These are phyloP conservation scores for Artibeus jamaicensis DNA, from an alignment of 2,797 vertebrate genomes.

Conservation along the genomic window DNA sequence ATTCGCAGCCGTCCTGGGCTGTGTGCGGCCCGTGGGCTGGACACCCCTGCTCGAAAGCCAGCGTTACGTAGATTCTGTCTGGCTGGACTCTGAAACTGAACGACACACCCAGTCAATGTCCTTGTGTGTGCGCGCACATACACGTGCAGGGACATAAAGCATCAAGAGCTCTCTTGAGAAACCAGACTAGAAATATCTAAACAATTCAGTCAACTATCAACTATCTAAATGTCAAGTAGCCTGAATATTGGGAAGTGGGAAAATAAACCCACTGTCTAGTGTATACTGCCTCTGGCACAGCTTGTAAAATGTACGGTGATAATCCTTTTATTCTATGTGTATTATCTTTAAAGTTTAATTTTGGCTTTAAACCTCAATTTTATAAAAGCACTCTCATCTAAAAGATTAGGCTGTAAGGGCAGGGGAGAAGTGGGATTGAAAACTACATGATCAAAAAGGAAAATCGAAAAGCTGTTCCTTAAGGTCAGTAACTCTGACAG, in stretches of 20 bases:
- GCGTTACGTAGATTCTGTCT: neutral
- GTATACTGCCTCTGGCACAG: neutral
- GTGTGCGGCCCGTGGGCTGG: too few relatives aligned
- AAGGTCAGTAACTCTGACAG: conserved; percentile 54
- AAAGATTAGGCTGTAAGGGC: neutral
- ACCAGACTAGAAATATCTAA: neutral
- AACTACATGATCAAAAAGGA: neutral
- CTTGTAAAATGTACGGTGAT: neutral
- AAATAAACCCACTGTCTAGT: neutral
- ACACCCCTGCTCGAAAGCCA: neutral
- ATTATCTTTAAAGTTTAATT: conserved; percentile 32
- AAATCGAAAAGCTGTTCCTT: conserved; percentile 31
- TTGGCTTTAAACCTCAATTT: conserved; percentile 39
- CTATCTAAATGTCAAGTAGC: neutral
- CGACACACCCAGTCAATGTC: neutral
- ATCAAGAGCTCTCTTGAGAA: conserved; percentile 21
- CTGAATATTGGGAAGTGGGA: neutral
- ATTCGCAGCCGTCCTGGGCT: too few relatives aligned
- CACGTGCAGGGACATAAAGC: neutral
- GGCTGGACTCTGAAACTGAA: conserved; percentile 16
- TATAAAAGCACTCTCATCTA: conserved; percentile 24
- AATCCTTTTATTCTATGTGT: neutral
- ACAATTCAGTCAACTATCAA: conserved; percentile 2
- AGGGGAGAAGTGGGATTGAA: neutral
- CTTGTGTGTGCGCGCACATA: too few relatives aligned